Evolutionary conservation across 2,888 invertebrate genomes (phyloP).

Genomic region (Eupithecia dodoneata): DNA sequence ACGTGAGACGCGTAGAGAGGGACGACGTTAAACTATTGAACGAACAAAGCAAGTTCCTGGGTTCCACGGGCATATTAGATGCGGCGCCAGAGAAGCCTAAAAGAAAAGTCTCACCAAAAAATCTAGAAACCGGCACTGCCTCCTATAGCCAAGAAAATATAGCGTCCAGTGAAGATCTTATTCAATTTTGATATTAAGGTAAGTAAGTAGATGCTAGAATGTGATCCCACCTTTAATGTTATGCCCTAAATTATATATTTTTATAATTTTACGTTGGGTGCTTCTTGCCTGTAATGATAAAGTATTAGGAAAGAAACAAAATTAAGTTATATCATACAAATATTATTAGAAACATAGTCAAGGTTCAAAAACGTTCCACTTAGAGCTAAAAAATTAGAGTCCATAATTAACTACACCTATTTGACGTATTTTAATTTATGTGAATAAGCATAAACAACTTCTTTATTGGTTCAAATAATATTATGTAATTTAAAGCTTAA

Average conservation of each 20-base stretch:
- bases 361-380: neutral
- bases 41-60: conserved; percentile 64
- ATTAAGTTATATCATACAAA: conserved; percentile 4
- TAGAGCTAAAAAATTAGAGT: conserved; percentile 22
- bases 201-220: conserved; percentile 36
- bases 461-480: neutral
- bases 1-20: conserved; percentile 53
- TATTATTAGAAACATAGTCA: conserved; percentile 2
- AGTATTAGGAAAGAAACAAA: conserved; percentile 25
- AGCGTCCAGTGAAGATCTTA: conserved; percentile 70
- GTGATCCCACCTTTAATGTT: conserved; percentile 39
- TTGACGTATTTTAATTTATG: neutral
- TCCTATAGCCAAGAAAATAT: conserved; percentile 46
- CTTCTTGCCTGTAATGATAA: conserved; percentile 32
- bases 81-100: conserved; percentile 71
- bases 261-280: conserved; percentile 25
- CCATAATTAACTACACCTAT: neutral
- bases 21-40: conserved; percentile 55
- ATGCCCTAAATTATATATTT: conserved; percentile 16
- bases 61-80: conserved; percentile 68
- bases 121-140: conserved; percentile 49
- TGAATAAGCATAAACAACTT: neutral
- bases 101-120: conserved; percentile 72
- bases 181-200: conserved; percentile 63
- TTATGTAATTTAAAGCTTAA: conserved; percentile 1